These are phyloP conservation scores for Latrodectus hesperus DNA, from an alignment of 2,888 invertebrate genomes.

Conservation along the genomic window DNA sequence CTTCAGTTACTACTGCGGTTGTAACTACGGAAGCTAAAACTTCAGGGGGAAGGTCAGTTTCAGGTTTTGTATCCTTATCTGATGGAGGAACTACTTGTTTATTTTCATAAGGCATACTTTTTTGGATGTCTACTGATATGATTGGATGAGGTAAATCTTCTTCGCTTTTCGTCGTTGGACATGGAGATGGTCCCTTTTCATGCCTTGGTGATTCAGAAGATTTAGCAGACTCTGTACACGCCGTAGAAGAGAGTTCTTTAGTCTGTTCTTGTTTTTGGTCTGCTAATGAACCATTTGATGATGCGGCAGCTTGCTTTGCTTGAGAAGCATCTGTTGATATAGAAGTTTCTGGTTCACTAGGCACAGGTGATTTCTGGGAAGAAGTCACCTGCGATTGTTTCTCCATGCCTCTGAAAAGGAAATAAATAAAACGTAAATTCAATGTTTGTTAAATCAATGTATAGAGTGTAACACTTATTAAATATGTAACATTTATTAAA, in stretches of 20 bases:
- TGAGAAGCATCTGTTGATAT: background rate
- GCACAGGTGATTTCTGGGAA: constrained; percentile 59
- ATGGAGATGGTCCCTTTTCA: background rate
- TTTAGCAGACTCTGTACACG: constrained; percentile 26
- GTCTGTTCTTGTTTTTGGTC: constrained; percentile 22
- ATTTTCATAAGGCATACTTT: constrained; percentile 63
- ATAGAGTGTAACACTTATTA: too few relatives aligned
- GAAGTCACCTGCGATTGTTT: constrained; percentile 60
- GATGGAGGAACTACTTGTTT: constrained; percentile 57
- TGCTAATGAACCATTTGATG: background rate
- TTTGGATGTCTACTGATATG: constrained; percentile 68
- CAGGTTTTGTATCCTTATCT: constrained; percentile 9
- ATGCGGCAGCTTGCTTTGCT: background rate
- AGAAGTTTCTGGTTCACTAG: constrained; percentile 29
- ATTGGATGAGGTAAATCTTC: constrained; percentile 51
- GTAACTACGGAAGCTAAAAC: constrained; percentile 64
- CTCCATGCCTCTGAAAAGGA: constrained; percentile 62
- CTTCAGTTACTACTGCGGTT: constrained; percentile 59
- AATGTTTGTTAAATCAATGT: too few relatives aligned
- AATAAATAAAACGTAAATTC: background rate
- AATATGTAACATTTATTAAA: too few relatives aligned
- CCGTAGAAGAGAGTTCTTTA: constrained; percentile 1
- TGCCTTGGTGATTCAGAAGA: background rate
- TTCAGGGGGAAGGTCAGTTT: constrained; percentile 44
- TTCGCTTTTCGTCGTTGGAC: background rate